Percentiles rank a stretch among this genome's conserved stretches.
Evolutionary conservation across 2,888 invertebrate species (phyloP).

Genomic region (Lasioglossum zephyrum): DNA sequence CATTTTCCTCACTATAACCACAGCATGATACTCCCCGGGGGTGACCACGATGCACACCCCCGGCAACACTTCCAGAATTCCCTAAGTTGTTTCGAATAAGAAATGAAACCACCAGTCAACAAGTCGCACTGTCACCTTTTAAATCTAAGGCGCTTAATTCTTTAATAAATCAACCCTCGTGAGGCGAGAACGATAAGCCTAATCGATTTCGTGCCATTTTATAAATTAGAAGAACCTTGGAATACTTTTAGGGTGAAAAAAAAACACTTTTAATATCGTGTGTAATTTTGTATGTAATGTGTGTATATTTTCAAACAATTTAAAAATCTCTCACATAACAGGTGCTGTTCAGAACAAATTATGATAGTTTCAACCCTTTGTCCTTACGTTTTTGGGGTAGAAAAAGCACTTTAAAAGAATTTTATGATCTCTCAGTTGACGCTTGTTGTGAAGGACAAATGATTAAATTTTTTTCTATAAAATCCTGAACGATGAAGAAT

Average conservation of each 20-base stretch:
- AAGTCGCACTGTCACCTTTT: neutral
- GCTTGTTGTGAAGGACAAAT: too few relatives aligned
- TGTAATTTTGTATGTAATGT: too few relatives aligned
- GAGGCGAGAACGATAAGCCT: too few relatives aligned
- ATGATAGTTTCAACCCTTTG: neutral
- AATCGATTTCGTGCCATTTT: too few relatives aligned
- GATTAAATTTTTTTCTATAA: too few relatives aligned
- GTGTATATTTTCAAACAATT: neutral
- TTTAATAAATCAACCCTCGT: neutral
- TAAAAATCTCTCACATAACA: neutral
- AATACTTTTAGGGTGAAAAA: neutral
- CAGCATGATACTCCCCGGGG: neutral
- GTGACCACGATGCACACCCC: neutral
- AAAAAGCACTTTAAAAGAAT: too few relatives aligned
- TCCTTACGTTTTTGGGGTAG: too few relatives aligned
- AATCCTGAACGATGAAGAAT: too few relatives aligned
- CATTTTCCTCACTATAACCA: neutral
- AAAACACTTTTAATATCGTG: neutral
- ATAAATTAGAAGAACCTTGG: too few relatives aligned
- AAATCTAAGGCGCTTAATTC: neutral
- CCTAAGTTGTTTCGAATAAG: neutral
- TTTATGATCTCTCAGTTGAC: too few relatives aligned
- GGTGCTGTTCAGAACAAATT: neutral
- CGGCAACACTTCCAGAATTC: neutral
- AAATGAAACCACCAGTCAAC: neutral